Percentiles rank a stretch among this genome's conserved stretches.
Conservation (phyloP, 2,888 invertebrate species). For the Bruchidius siliquastri region DNA sequence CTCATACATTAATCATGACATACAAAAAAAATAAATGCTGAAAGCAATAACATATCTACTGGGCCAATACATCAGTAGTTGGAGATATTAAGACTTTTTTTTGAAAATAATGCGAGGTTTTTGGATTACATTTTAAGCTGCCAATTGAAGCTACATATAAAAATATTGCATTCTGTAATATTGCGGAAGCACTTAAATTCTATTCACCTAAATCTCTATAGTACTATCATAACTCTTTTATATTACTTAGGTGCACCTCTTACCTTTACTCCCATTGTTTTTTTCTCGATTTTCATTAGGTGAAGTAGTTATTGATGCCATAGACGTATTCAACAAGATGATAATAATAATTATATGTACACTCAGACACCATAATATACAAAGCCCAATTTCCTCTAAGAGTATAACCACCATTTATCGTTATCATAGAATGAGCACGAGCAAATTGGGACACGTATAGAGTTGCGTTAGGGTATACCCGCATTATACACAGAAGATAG, state of each 20-base stretch:
- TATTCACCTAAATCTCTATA: neutral
- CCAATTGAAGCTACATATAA: neutral
- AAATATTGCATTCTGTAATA: neutral
- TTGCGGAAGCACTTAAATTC: neutral
- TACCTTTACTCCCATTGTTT: neutral
- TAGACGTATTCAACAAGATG: neutral
- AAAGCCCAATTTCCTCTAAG: neutral
- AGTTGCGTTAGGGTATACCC: too few relatives aligned
- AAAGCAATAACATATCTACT: neutral
- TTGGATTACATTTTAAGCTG: neutral
- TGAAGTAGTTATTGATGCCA: neutral
- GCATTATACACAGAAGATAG: too few relatives aligned
- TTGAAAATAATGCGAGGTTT: neutral
- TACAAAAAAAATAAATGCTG: neutral
- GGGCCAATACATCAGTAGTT: neutral
- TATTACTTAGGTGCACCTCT: neutral
- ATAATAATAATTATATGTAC: neutral
- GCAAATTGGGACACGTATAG: too few relatives aligned
- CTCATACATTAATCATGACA: neutral
- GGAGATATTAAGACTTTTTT: neutral
- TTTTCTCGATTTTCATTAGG: neutral
- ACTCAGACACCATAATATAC: neutral
- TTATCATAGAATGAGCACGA: too few relatives aligned
- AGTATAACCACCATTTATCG: too few relatives aligned
- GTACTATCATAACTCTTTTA: neutral